Percentiles rank a stretch among this genome's conserved stretches.
phyloP scores from a whole-genome alignment of 2,797 vertebrate species.

The Galagoides demidoff region DNA sequence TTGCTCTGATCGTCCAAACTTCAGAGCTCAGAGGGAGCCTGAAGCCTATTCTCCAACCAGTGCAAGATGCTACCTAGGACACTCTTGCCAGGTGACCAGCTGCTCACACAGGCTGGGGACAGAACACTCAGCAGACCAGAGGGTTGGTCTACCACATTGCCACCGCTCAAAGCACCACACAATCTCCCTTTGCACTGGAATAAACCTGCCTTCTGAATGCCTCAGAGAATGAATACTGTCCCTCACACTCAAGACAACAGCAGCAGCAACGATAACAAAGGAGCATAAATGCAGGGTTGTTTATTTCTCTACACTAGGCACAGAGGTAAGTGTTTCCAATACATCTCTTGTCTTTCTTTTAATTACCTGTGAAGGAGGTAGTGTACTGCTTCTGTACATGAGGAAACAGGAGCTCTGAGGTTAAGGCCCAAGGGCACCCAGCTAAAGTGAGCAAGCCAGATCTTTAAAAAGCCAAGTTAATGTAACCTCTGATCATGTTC shows the following conservation, averaged over 20 bases:
- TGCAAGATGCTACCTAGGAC: accelerated
- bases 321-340: neutral
- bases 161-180: accelerated
- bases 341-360: neutral
- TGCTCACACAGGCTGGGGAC: neutral
- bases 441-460: neutral
- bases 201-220: neutral
- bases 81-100: too few relatives aligned
- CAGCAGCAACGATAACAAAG: accelerated
- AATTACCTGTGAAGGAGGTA: neutral
- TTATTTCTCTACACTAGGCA: accelerated
- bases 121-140: neutral
- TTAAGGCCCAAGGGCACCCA: neutral
- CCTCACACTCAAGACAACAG: neutral
- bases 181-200: neutral
- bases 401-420: neutral
- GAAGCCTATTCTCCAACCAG: too few relatives aligned
- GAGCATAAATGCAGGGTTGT: accelerated
- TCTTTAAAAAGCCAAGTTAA: neutral
- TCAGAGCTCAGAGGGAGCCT: neutral
- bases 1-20: neutral
- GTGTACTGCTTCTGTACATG: accelerated
- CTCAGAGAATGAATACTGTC: accelerated
- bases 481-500: neutral
- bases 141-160: accelerated